A percentile compares a stretch with the other conserved stretches of the same genome.
Conservation (phyloP, 2,888 invertebrate genomes). For the Bimastos eiseni region DNA sequence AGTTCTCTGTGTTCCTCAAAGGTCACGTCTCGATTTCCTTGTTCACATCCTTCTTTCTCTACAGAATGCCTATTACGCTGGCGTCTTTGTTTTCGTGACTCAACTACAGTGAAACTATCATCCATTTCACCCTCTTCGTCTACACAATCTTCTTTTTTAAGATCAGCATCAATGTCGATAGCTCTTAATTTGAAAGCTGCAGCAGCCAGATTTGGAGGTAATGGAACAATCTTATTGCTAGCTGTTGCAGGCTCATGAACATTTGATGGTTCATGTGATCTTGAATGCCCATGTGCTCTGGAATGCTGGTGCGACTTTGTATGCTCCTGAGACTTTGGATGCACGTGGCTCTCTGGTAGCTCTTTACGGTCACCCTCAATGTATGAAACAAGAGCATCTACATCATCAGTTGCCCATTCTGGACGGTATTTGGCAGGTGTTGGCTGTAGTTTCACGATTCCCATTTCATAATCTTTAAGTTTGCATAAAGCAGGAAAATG, state of each 20-base stretch:
- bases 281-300: background rate
- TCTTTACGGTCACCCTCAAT: constrained; percentile 9
- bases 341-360: background rate
- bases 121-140: background rate
- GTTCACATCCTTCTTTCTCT: background rate
- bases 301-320: background rate
- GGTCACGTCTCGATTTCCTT: background rate
- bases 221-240: background rate
- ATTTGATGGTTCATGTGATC: background rate
- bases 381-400: constrained; percentile 23
- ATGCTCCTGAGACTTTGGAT: background rate
- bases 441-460: background rate
- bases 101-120: background rate
- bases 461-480: background rate
- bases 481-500: constrained; percentile 22
- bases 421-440: background rate
- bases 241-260: background rate
- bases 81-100: constrained; percentile 9
- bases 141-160: background rate
- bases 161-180: background rate
- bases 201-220: background rate
- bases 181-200: background rate
- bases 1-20: background rate
- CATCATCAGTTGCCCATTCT: constrained; percentile 7
- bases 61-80: constrained; percentile 6